Percentiles rank a stretch among this genome's conserved stretches.
Evolutionary conservation across 2,797 vertebrate species (phyloP).

Genomic region (Macropus fuliginosus): DNA sequence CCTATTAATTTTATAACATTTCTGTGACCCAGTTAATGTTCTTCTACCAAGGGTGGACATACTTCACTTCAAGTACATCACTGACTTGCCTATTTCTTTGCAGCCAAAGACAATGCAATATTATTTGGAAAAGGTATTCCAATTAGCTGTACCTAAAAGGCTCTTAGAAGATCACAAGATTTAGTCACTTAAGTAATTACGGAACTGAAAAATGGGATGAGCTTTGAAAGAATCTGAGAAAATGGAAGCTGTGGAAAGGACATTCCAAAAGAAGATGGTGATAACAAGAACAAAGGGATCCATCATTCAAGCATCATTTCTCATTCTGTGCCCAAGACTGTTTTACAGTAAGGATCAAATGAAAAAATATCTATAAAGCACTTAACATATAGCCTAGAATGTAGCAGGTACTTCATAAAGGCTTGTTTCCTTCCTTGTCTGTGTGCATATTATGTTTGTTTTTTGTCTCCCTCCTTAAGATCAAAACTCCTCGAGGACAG

Average conservation of each 20-base stretch:
- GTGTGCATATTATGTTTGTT: not conserved
- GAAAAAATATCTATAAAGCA: not conserved
- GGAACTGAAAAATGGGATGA: constrained; percentile 58
- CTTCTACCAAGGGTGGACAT: constrained; percentile 55
- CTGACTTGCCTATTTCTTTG: not conserved
- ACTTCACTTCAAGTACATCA: constrained; percentile 49
- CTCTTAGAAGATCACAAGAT: constrained; percentile 50
- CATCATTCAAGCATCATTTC: not conserved
- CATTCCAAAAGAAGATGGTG: constrained; percentile 40
- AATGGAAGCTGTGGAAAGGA: constrained; percentile 28
- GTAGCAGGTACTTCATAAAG: constrained; percentile 42
- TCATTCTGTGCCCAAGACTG: not conserved
- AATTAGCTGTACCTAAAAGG: constrained; percentile 45
- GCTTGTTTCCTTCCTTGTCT: not conserved
- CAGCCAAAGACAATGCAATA: constrained; percentile 44
- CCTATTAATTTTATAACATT: constrained; percentile 63
- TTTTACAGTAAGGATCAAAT: not conserved
- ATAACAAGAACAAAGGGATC: constrained; percentile 36
- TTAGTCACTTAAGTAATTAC: constrained; percentile 62
- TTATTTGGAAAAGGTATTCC: constrained; percentile 61
- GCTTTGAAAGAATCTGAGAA: constrained; percentile 52
- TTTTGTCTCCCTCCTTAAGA: not conserved
- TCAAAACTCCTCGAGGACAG: not conserved
- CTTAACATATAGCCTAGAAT: not conserved
- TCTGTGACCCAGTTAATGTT: constrained; percentile 64